These are phyloP conservation scores for Betta splendens DNA, from an alignment of 2,797 vertebrate genomes.

Conservation along the genomic window DNA sequence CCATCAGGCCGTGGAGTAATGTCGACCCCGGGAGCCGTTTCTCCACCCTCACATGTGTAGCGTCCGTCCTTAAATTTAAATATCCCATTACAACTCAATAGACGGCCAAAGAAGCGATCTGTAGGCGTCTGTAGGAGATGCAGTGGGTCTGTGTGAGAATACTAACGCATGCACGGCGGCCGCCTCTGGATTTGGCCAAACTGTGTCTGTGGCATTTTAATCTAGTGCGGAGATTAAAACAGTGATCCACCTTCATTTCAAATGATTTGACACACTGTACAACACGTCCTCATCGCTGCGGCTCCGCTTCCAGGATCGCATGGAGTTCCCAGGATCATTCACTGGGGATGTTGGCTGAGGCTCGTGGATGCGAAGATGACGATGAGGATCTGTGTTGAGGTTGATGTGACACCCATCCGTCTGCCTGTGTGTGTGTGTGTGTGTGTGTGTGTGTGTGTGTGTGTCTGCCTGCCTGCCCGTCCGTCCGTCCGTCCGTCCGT, in stretches of 20 bases:
- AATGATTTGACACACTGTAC: conserved; percentile 58
- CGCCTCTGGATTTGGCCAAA: conserved; percentile 76
- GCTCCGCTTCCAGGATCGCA: conserved; percentile 16
- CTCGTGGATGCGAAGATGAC: no score
- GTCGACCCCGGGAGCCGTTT: conserved; percentile 46
- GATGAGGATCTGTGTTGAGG: conserved; percentile 9
- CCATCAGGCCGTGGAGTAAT: conserved; percentile 45
- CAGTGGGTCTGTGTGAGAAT: conserved; percentile 80
- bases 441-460: no score
- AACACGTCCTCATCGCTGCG: conserved; percentile 4
- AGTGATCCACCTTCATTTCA: conserved; percentile 80
- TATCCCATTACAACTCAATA: conserved; percentile 79
- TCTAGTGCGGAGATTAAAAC: conserved; percentile 79
- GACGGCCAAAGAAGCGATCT: conserved; percentile 65
- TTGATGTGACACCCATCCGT: no score
- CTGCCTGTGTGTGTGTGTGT: neutral
- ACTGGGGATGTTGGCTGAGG: no score
- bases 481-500: no score
- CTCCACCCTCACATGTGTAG: conserved; percentile 57
- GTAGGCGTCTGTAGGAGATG: conserved; percentile 70
- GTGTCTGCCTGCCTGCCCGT: neutral
- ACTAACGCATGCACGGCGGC: conserved; percentile 79
- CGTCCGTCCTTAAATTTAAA: conserved; percentile 70
- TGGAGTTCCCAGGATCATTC: conserved; percentile 10
- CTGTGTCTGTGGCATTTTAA: conserved; percentile 76